A percentile compares a stretch with the other conserved stretches of the same genome.
phyloP scores from a whole-genome alignment of 2,888 invertebrate species.

The Drepanosiphum platanoidis region DNA sequence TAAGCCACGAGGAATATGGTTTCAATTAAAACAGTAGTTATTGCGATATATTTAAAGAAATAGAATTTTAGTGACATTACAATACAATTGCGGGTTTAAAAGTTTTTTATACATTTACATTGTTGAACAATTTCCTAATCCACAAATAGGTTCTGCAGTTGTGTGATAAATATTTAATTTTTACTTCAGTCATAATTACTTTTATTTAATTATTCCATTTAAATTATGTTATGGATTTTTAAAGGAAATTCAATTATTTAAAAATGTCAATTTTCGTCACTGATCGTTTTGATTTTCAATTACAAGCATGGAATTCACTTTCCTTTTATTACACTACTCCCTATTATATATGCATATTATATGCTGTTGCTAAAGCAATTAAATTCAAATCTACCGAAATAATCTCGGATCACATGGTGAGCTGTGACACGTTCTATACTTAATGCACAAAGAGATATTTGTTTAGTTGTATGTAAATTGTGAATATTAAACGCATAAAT shows the following conservation, averaged over 20 bases:
- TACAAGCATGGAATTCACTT: slow-evolving; percentile 6
- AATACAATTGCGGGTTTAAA: background rate
- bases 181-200: background rate
- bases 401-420: background rate
- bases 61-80: background rate
- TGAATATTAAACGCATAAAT: background rate
- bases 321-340: background rate
- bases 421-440: background rate
- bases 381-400: background rate
- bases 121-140: background rate
- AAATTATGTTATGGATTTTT: background rate
- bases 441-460: background rate
- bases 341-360: no score
- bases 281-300: slow-evolving; percentile 10
- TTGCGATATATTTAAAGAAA: background rate
- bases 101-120: background rate
- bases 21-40: background rate
- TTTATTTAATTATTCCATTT: background rate
- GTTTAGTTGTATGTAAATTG: background rate
- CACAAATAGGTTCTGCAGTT: background rate
- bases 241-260: background rate
- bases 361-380: background rate
- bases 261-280: background rate
- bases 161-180: background rate
- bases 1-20: background rate